Percentiles rank a stretch among this genome's conserved stretches.
These are phyloP conservation scores for Perdix hodgsoniae DNA, from an alignment of 2,797 vertebrate species.

Conservation along the genomic window DNA sequence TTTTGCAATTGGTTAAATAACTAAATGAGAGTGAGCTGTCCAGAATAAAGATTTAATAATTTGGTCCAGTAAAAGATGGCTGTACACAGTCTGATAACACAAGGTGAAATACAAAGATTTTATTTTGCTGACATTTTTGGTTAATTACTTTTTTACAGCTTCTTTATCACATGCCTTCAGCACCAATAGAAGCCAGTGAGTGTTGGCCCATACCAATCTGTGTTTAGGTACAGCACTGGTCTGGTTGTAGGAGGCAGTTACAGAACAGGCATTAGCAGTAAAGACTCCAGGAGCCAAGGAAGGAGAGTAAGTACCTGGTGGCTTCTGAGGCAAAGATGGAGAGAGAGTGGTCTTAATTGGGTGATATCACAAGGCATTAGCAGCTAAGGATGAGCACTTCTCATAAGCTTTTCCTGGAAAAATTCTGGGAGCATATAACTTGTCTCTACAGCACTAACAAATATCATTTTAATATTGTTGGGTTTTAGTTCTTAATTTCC, in stretches of 20 bases:
- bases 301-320: background rate
- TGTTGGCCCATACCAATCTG: background rate
- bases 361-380: background rate
- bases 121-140: background rate
- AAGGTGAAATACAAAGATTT: background rate
- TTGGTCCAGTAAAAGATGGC: background rate
- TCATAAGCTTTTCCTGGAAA: slow-evolving; percentile 15
- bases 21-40: background rate
- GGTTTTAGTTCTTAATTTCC: slow-evolving; percentile 37
- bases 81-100: background rate
- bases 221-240: background rate
- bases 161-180: background rate
- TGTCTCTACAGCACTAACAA: slow-evolving; percentile 40
- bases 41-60: background rate
- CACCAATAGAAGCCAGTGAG: background rate
- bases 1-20: background rate
- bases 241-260: background rate
- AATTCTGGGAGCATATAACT: slow-evolving; percentile 40
- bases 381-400: background rate
- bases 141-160: background rate
- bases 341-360: background rate
- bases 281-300: background rate
- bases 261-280: background rate
- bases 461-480: slow-evolving; percentile 35
- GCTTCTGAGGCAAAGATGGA: background rate